phyloP scores from a whole-genome alignment of 2,113 vertebrate species.

The Archilochus colubris region DNA sequence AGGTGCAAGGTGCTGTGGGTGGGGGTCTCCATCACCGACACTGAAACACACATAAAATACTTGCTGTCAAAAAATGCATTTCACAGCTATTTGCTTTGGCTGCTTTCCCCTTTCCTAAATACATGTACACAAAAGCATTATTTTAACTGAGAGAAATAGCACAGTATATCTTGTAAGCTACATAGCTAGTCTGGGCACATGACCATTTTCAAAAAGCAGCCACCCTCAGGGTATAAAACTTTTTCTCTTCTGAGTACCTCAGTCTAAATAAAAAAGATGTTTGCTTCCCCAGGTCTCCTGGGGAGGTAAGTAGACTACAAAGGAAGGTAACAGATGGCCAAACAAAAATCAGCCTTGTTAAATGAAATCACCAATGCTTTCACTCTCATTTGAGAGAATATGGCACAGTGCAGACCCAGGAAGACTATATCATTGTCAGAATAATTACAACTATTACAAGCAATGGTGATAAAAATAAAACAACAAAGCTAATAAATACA shows the following conservation, averaged over 20 bases:
- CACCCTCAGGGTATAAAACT: neutral
- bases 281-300: constrained; percentile 5
- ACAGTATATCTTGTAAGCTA: neutral
- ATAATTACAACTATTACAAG: neutral
- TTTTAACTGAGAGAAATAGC: neutral
- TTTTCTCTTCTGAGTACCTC: neutral
- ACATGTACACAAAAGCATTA: neutral
- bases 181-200: neutral
- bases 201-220: neutral
- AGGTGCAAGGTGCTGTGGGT: constrained; percentile 81
- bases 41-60: constrained; percentile 17
- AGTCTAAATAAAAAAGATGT: neutral
- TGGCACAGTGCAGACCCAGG: neutral
- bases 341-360: neutral
- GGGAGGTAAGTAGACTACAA: constrained; percentile 10
- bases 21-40: constrained; percentile 58
- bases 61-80: neutral
- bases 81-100: neutral
- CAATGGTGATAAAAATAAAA: neutral
- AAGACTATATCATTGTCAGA: neutral
- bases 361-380: neutral
- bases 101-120: neutral
- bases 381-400: neutral
- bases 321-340: constrained; percentile 47
- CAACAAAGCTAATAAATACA: neutral